Conservation (phyloP, 2,888 invertebrate species). For the Drosophila fungiperda region DNA sequence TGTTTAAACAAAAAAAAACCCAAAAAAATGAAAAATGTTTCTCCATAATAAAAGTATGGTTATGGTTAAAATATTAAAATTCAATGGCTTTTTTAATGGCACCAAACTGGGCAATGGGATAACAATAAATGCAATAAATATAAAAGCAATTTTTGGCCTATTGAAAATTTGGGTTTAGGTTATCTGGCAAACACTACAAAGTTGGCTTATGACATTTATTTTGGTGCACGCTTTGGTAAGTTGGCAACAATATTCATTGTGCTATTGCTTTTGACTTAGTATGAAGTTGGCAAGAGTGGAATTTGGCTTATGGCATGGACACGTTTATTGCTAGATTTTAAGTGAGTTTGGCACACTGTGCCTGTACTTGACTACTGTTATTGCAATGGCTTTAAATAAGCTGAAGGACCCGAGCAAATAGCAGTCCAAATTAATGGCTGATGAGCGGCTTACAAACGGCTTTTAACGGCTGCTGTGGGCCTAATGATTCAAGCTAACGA, state of each 20-base stretch:
- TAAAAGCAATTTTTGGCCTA: background rate
- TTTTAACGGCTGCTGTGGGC: constrained; percentile 3
- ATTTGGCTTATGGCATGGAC: background rate
- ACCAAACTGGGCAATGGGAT: constrained; percentile 4
- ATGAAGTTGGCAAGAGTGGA: constrained; percentile 7
- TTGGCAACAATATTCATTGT: constrained; percentile 11
- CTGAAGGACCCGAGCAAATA: constrained; percentile 12
- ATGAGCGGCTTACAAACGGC: background rate
- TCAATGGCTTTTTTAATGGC: constrained; percentile 4
- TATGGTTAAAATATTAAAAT: constrained; percentile 66
- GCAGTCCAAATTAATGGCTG: background rate
- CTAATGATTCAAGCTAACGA: constrained; percentile 67
- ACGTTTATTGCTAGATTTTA: background rate
- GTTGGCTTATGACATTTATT: background rate
- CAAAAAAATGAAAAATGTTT: constrained; percentile 72
- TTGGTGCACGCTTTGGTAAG: constrained; percentile 2
- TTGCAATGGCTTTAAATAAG: constrained; percentile 7
- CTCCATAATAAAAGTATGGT: constrained; percentile 78
- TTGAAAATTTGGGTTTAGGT: constrained; percentile 5
- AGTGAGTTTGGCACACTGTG: constrained; percentile 10
- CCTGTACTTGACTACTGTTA: background rate
- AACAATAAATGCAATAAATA: constrained; percentile 9
- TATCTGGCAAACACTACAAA: background rate
- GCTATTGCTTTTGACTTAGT: constrained; percentile 5
- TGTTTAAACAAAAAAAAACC: constrained; percentile 61